Percentiles rank a stretch among this genome's conserved stretches.
These are phyloP conservation scores for Paratilapia polleni DNA, from an alignment of 2,113 vertebrate genomes.

Conservation along the genomic window DNA sequence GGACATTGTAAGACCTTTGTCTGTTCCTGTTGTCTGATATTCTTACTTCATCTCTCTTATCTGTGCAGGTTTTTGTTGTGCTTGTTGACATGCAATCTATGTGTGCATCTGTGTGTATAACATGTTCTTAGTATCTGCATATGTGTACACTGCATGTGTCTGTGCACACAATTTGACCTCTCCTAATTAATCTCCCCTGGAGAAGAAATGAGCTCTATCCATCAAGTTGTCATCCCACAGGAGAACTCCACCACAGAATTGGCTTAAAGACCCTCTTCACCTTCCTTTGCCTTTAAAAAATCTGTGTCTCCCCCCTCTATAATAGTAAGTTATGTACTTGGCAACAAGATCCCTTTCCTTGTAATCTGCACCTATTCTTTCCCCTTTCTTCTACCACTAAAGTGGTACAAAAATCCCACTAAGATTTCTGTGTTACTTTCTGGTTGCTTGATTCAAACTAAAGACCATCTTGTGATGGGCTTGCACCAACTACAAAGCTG, in stretches of 20 bases:
- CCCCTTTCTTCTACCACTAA: no score
- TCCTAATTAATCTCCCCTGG: constrained; percentile 72
- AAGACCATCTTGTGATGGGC: not conserved
- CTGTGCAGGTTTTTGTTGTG: not conserved
- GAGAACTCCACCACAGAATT: constrained; percentile 36
- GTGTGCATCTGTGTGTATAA: not conserved
- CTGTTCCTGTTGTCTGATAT: not conserved
- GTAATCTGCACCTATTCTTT: no score
- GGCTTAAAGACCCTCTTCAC: constrained; percentile 10
- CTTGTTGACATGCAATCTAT: not conserved
- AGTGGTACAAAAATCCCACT: not conserved
- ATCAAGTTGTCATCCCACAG: constrained; percentile 39
- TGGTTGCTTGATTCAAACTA: not conserved
- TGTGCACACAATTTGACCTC: constrained; percentile 47
- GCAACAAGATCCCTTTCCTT: not conserved
- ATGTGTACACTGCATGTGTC: not conserved
- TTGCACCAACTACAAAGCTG: not conserved
- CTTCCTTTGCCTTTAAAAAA: not conserved
- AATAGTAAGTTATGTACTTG: not conserved
- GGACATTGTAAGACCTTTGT: no score
- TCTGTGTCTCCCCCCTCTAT: not conserved
- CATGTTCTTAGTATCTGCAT: not conserved
- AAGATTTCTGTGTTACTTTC: not conserved
- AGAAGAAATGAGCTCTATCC: constrained; percentile 70
- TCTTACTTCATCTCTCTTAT: not conserved